Evolutionary conservation across 2,888 invertebrate species (phyloP).

Genomic region (Drosophila sordidula): DNA sequence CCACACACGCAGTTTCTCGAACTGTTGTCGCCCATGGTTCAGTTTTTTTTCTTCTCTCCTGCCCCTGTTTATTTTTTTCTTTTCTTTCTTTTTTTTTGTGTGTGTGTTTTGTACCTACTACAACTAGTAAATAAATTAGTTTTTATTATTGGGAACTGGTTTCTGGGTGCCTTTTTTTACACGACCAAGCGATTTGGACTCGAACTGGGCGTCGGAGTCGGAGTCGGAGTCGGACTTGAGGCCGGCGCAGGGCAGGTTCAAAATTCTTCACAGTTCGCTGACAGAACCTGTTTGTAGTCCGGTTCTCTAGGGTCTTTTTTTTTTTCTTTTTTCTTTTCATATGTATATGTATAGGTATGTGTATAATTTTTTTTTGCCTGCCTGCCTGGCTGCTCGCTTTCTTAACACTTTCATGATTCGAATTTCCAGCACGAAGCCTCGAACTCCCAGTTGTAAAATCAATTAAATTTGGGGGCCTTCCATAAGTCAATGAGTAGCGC

Average conservation of each 20-base stretch:
- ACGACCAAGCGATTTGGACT: constrained; percentile 16
- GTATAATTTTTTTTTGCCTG: constrained; percentile 24
- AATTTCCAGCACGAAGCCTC: constrained; percentile 51
- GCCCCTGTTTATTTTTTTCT: constrained; percentile 21
- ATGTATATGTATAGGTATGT: constrained; percentile 1
- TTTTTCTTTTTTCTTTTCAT: neutral
- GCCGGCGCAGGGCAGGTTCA: constrained; percentile 51
- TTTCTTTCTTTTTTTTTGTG: constrained; percentile 17
- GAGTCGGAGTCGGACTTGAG: constrained; percentile 28
- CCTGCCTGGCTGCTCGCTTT: constrained; percentile 45
- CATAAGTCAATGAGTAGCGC: constrained; percentile 36
- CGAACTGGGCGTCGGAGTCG: constrained; percentile 5
- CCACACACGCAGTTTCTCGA: constrained; percentile 76
- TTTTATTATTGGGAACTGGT: constrained; percentile 78
- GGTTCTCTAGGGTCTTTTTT: constrained; percentile 59
- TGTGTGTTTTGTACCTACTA: constrained; percentile 71
- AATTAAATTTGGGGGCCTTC: constrained; percentile 65
- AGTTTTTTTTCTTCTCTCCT: constrained; percentile 5
- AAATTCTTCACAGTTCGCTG: constrained; percentile 77
- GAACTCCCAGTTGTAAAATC: constrained; percentile 58
- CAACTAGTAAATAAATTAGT: constrained; percentile 80
- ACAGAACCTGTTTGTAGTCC: constrained; percentile 72
- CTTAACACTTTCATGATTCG: constrained; percentile 77
- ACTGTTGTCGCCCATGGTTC: constrained; percentile 49
- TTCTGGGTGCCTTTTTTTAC: constrained; percentile 42